Conservation (phyloP, 2,888 invertebrate species). For the Thyatira batis region DNA sequence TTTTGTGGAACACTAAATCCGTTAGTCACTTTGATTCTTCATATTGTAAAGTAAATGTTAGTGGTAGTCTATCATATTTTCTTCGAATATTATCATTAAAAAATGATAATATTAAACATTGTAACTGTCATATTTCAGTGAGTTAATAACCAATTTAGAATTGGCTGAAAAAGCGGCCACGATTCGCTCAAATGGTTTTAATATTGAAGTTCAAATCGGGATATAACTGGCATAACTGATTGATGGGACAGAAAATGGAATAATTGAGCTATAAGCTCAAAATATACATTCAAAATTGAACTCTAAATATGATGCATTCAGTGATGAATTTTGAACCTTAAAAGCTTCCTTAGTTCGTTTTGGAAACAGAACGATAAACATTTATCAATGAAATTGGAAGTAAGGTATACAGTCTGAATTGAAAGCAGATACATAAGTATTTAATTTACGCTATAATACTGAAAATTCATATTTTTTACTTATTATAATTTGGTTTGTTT, state of each 20-base stretch:
- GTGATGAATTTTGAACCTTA: background rate
- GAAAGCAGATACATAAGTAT: too few species aligned
- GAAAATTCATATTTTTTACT: too few species aligned
- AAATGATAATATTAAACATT: too few species aligned
- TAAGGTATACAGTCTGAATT: too few species aligned
- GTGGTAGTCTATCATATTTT: too few species aligned
- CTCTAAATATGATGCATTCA: background rate
- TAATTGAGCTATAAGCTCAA: background rate
- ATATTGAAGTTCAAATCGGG: background rate
- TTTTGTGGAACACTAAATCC: too few species aligned
- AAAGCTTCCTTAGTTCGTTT: background rate
- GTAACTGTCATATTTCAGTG: background rate
- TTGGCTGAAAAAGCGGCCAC: background rate
- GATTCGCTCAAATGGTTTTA: background rate
- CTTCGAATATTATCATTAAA: too few species aligned
- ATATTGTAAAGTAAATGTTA: too few species aligned
- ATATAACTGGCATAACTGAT: background rate
- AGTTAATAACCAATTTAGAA: background rate
- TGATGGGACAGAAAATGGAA: background rate
- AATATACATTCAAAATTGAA: background rate
- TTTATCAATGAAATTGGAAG: too few species aligned
- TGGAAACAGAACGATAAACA: background rate
- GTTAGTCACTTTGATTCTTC: too few species aligned
- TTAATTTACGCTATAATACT: too few species aligned
- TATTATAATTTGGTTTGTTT: too few species aligned